Base-by-base conservation (phyloP, 1,140 invertebrate species). In the Bacillus rossius region DNA sequence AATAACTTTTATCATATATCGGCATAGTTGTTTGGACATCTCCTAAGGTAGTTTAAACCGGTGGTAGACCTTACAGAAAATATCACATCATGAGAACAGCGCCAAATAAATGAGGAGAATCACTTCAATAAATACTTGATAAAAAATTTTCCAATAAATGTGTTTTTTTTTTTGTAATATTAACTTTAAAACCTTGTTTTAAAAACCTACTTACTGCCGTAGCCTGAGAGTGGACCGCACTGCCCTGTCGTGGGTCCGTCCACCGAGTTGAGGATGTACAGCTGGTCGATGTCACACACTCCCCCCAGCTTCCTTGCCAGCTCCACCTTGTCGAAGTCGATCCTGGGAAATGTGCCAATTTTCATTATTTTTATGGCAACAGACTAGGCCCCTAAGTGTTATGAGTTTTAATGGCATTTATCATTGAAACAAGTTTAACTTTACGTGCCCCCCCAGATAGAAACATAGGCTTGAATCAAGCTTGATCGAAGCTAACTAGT, bases 251-350 rank as follows among this genome's bases (percentile, higher is more conserved):
- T 72, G 0, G 73, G 68, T 7, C 73, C 73, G 59, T 74, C 73
- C 8, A 71, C 59, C 3, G 72, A 73, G 60, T 74, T 73, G 19
- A 74, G 62, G 48, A 74, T 70, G 38, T 71, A 69, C 8, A 74
- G 57, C 55, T 74, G 72, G 57, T 74, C 73, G 22, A 74, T 69
- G 52, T 74, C 70, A 54, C 73, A 74, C 8, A 72, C 61, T 19
- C 73, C 73, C 37, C 71, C 73, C 17, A 73, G 59, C 49, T 71
- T 73, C 16, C 67, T 55, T 1, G 71, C 72, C 13, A 72, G 62
- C 45, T 72, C 69, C 26, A 73, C 71, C 34, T 68, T 68, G 34
- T 60, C 55, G 50, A 69, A 74, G 45, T 74, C 73, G 8, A 74
- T 23, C 22, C 49, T 47, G 43, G 41, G 14, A 14, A 41, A 61